Evolutionary conservation across 2,888 invertebrate species (phyloP).

Genomic region (Netelia melanura): DNA sequence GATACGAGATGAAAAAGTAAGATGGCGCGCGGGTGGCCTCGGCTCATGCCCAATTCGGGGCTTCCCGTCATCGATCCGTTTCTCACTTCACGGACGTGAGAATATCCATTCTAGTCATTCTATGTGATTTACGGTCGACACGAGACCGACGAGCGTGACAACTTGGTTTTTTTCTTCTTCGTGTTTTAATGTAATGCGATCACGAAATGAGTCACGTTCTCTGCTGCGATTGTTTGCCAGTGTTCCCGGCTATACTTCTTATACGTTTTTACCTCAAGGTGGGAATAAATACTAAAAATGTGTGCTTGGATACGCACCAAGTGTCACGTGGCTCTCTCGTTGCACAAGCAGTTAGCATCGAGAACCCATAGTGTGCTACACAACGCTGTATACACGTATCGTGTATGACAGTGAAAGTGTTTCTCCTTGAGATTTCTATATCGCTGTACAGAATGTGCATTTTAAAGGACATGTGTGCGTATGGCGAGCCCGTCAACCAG

Average conservation of each 20-base stretch:
- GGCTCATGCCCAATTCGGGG: slow-evolving; percentile 24
- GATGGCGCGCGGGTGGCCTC: slow-evolving; percentile 25
- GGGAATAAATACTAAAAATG: slow-evolving; percentile 26
- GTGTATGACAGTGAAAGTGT: slow-evolving; percentile 83
- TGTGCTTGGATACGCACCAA: slow-evolving; percentile 23
- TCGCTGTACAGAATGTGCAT: slow-evolving; percentile 64
- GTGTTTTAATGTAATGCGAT: slow-evolving; percentile 34
- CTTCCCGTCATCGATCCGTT: background rate
- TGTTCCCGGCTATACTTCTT: background rate
- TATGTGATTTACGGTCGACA: background rate
- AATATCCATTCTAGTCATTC: background rate
- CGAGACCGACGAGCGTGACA: background rate
- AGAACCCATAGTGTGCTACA: background rate
- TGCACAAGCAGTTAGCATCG: slow-evolving; percentile 44
- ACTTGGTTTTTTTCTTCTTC: slow-evolving; percentile 1
- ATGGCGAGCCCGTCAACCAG: slow-evolving; percentile 23
- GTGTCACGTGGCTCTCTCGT: slow-evolving; percentile 29
- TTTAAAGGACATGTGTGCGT: slow-evolving; percentile 68
- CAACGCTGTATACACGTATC: slow-evolving; percentile 65
- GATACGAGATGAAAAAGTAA: slow-evolving; percentile 54
- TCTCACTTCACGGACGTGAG: background rate
- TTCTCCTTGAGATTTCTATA: slow-evolving; percentile 81
- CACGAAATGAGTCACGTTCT: slow-evolving; percentile 49
- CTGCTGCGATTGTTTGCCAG: slow-evolving; percentile 6
- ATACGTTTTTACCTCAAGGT: slow-evolving; percentile 1